Base-by-base conservation (phyloP, 2,113 vertebrate species). In the Myiozetetes cayanensis region DNA sequence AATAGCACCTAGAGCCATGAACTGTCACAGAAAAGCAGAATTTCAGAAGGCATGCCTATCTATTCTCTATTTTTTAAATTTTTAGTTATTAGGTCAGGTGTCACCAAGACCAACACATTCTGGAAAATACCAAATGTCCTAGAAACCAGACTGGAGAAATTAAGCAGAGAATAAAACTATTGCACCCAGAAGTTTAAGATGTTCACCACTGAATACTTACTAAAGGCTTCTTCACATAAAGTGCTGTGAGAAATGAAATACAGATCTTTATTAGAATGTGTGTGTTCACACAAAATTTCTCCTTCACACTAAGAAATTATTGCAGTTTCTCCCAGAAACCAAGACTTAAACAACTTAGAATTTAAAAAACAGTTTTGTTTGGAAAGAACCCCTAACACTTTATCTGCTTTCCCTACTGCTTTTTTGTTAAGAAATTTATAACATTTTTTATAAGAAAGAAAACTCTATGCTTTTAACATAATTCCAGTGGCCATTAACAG, bases 401-500 rank as follows among this genome's bases (percentile, higher is more conserved):
- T 6, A 41, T 66, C 63, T 67, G n/a, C 8, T 56, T 87, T 75
- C 74, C 28, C 28, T 59, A 20, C 12, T 59, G 33, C 6, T 68
- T 55, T n/a, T 46, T 53, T 80, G 15, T 30, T 59, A 61, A 56
- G 31, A 44, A 56, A 21, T 49, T 24, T 2, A 0, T 59, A 71
- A 35, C 23, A 74, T 24, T 13, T 10, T 46, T 35, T 58, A 22
- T 16, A 61, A 58, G 27, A 72, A 76, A 65, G 49, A 39, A 68
- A 87, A 39, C 12, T 22, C 17, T 70, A 9, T n/a, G 44, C 17
- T 46, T 23, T 12, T 33, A 8, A 37, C 0, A 0, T 15, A 33
- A 35, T 73, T 75, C 22, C n/a, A 46, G 4, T 2, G 4, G 3
- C 59, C 25, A 46, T 41, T 39, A 74, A 35, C 4, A 56, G 52